Evolutionary conservation across 2,888 invertebrate genomes (phyloP).

Genomic region (Mayetiola destructor): DNA sequence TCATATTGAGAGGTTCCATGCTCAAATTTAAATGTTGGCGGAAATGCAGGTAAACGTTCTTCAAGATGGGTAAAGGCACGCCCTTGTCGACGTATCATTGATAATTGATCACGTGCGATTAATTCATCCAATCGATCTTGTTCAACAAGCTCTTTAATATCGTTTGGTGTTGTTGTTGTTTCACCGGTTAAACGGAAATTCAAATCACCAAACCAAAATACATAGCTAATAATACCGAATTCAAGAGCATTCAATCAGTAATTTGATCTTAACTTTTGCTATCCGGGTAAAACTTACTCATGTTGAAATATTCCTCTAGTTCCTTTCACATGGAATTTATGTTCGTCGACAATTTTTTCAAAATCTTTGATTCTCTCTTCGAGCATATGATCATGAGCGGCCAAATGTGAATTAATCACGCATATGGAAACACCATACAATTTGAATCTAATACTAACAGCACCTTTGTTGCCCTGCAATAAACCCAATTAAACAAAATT

Average conservation of each 20-base stretch:
- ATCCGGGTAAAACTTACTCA: conserved; percentile 51
- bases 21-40: conserved; percentile 77
- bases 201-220: conserved; percentile 84
- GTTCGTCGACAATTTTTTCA: conserved; percentile 69
- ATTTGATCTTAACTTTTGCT: background rate
- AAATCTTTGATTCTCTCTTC: conserved; percentile 80
- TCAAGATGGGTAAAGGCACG: conserved; percentile 71
- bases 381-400: conserved; percentile 74
- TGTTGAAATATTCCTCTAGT: conserved; percentile 78
- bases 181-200: conserved; percentile 69
- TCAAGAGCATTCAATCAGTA: background rate
- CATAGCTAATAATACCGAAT: conserved; percentile 46
- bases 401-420: conserved; percentile 78
- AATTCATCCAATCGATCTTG: conserved; percentile 51
- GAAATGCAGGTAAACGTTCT: conserved; percentile 57
- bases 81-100: conserved; percentile 51
- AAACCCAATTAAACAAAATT: background rate
- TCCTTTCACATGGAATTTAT: conserved; percentile 61
- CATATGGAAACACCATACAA: conserved; percentile 79
- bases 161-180: conserved; percentile 43
- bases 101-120: conserved; percentile 62
- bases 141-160: conserved; percentile 49
- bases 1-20: conserved; percentile 63
- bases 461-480: conserved; percentile 87
- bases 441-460: conserved; percentile 72